Conservation (phyloP, 2,888 invertebrate species). For the Eutolmus rufibarbis region DNA sequence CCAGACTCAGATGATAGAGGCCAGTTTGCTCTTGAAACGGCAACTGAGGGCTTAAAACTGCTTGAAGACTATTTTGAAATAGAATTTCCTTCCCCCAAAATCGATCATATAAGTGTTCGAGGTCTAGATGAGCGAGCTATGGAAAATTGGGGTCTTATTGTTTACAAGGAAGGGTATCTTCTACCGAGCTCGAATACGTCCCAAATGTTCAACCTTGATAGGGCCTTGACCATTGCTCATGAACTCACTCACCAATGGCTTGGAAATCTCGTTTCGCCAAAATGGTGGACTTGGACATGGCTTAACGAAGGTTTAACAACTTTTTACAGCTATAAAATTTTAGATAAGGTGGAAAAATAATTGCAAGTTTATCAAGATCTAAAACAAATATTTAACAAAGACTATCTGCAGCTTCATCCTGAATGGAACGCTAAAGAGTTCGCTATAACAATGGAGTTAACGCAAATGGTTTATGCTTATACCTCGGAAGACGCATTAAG, state of each 20-base stretch:
- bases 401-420: not conserved
- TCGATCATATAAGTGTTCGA: conserved; percentile 88
- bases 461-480: not conserved
- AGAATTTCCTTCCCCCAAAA: conserved; percentile 77
- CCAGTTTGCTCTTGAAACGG: conserved; percentile 75
- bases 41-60: conserved; percentile 73
- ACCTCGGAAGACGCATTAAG: not conserved
- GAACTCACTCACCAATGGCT: conserved; percentile 81
- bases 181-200: conserved; percentile 52
- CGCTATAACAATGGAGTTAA: not conserved
- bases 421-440: not conserved
- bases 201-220: not conserved
- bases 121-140: conserved; percentile 86
- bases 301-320: conserved; percentile 74
- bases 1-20: conserved; percentile 56
- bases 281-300: conserved; percentile 72
- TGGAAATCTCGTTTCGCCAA: conserved; percentile 75
- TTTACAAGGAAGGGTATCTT: conserved; percentile 62
- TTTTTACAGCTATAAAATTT: conserved; percentile 74
- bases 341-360: conserved; percentile 53
- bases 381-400: not conserved
- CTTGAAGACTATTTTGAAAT: conserved; percentile 77
- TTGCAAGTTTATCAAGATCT: not conserved
- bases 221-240: conserved; percentile 70
- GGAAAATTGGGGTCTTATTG: conserved; percentile 94